Conservation (phyloP, 2,797 vertebrate genomes). For the Selene dorsalis region DNA sequence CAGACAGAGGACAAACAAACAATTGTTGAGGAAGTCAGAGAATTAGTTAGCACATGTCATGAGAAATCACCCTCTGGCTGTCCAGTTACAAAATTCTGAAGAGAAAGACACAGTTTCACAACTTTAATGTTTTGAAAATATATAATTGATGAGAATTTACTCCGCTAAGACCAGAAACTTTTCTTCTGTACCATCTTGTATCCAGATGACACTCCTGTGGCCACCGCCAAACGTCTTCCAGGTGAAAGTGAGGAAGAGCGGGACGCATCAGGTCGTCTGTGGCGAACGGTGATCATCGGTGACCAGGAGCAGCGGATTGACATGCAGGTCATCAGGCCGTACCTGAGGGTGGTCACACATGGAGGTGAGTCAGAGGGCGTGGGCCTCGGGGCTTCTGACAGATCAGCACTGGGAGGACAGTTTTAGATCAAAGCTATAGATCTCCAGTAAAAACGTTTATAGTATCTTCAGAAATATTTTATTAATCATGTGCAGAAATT, state of each 20-base stretch:
- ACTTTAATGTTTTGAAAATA: not conserved
- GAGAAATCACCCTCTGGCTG: not conserved
- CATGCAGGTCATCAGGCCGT: slow-evolving; percentile 95
- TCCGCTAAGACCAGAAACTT: slow-evolving; percentile 31
- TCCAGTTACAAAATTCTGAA: not conserved
- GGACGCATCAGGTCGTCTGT: slow-evolving; percentile 87
- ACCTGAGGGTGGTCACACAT: slow-evolving; percentile 96
- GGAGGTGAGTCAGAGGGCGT: slow-evolving; percentile 85
- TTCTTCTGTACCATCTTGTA: slow-evolving; percentile 9
- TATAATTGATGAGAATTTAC: not conserved
- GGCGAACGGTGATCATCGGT: slow-evolving; percentile 95
- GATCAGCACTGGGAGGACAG: too few relatives aligned
- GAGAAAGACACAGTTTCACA: not conserved
- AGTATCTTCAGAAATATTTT: too few relatives aligned
- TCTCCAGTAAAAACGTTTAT: too few relatives aligned
- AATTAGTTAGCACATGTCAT: not conserved
- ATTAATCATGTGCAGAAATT: too few relatives aligned
- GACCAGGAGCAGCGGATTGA: slow-evolving; percentile 97
- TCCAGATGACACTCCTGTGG: slow-evolving; percentile 95
- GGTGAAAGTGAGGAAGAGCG: slow-evolving; percentile 88
- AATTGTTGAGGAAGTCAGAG: too few relatives aligned
- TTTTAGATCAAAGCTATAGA: not conserved
- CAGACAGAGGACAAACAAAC: slow-evolving; percentile 73
- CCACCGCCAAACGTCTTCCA: slow-evolving; percentile 91
- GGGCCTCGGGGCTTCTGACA: too few relatives aligned